Conservation (phyloP, 2,797 vertebrate species). For the Rhinogobio ventralis region DNA sequence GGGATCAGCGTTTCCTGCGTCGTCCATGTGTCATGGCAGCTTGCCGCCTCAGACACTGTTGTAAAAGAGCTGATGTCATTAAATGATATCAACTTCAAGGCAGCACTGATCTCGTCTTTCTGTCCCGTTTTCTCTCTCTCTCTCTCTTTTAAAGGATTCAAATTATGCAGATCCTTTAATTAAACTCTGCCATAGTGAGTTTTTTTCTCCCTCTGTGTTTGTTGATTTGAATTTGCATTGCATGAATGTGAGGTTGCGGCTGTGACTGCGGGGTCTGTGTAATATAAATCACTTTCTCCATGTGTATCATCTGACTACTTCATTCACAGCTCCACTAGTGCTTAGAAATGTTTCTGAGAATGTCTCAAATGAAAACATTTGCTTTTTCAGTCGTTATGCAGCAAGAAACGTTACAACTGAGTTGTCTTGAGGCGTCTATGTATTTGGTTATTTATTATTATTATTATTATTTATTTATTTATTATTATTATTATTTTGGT, state of each 20-base stretch:
- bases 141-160: constrained; percentile 56
- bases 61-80: constrained; percentile 75
- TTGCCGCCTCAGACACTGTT: constrained; percentile 59
- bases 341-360: constrained; percentile 41
- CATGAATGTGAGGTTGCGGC: constrained; percentile 55
- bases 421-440: not conserved
- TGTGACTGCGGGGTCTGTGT: constrained; percentile 57
- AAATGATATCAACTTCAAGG: constrained; percentile 81
- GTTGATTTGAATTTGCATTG: constrained; percentile 63
- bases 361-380: constrained; percentile 27
- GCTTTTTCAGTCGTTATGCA: not conserved
- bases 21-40: constrained; percentile 24
- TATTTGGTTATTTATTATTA: too few relatives aligned
- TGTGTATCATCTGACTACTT: constrained; percentile 66
- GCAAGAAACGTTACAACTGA: not conserved
- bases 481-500: too few relatives aligned
- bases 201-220: constrained; percentile 59
- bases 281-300: constrained; percentile 57
- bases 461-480: too few relatives aligned
- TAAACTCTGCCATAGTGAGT: constrained; percentile 65
- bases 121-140: constrained; percentile 41
- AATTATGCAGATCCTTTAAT: constrained; percentile 72
- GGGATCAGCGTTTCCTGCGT: constrained; percentile 9
- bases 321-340: constrained; percentile 46
- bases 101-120: constrained; percentile 65